Base-by-base conservation (phyloP, 2,888 invertebrate species). In the Metacarcinus magister region DNA sequence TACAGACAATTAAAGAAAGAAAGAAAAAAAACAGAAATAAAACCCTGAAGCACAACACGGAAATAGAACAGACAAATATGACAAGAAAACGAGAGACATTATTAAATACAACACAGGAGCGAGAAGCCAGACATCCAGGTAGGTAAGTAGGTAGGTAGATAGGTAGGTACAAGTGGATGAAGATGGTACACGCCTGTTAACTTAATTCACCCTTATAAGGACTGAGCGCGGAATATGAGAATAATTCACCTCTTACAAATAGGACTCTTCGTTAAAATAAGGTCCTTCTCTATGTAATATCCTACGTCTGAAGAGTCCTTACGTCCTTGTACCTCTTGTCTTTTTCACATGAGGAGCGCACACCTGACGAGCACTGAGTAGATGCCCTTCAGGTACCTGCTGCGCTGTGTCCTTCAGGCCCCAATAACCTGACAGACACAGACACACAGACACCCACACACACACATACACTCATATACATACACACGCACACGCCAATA, bases 381-480 rank as follows among this genome's bases (percentile, higher is more conserved):
- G 23, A 67, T 19, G 67, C 67, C 67, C 67, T 67, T 67, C 0
- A 2, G 67, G 16, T 67, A 67, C 23, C 67, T 67, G 23, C n/a
- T 54, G 54, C 54, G 10, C 13, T 10, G 54, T 16, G 13, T 54
- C 54, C 8, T 54, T 54, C 54, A 54, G 16, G 54, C 54, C 54
- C 8, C 54, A 54, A 54, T 54, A 54, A 54, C 19, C 67, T 23
- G 23, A 67, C 67, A 67, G 23, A 67, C n/a, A 67, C 67, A 67
- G 5, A 54, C 54, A 54, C 54, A 54, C 54, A 60, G 32, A 89
- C 32, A 89, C 89, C 28, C 89, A 89, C 89, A 89, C 89, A 89
- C 89, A 39, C 89, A 89, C 89, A 67, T 16, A 67, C 67, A 67
- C 67, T 23, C 67, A 67, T 23, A 67, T 16, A 67, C 67, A 67